Conservation (phyloP, 2,797 vertebrate genomes). For the Toxotes lorentzi region DNA sequence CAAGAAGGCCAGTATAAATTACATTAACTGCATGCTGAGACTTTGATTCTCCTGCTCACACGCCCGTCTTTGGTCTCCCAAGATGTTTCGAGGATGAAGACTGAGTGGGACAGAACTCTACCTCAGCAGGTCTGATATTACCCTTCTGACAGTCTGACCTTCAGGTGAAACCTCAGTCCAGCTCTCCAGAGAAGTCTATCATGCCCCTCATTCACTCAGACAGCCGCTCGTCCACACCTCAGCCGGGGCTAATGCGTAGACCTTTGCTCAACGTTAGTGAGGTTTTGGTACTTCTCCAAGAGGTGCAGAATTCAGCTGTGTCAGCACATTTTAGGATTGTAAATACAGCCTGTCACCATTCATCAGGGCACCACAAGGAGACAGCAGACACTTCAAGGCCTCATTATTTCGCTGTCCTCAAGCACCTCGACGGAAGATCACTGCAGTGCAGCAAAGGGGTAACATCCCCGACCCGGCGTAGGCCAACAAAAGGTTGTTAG, state of each 20-base stretch:
- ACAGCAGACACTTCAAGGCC: slow-evolving; percentile 71
- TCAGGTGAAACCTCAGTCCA: slow-evolving; percentile 56
- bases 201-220: slow-evolving; percentile 50
- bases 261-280: slow-evolving; percentile 62
- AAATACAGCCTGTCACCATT: slow-evolving; percentile 80
- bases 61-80: slow-evolving; percentile 15
- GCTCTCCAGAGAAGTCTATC: slow-evolving; percentile 54
- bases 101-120: slow-evolving; percentile 22
- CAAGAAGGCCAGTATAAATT: slow-evolving; percentile 13
- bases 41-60: slow-evolving; percentile 21
- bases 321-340: slow-evolving; percentile 79
- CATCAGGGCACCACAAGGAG: slow-evolving; percentile 67
- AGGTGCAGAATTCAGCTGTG: slow-evolving; percentile 59
- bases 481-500: slow-evolving; percentile 41
- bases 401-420: slow-evolving; percentile 68
- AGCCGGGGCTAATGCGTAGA: slow-evolving; percentile 27
- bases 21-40: slow-evolving; percentile 22
- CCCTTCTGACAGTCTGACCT: slow-evolving; percentile 64
- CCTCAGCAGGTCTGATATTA: slow-evolving; percentile 51
- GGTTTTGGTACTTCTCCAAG: slow-evolving; percentile 64
- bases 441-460: slow-evolving; percentile 50
- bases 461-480: slow-evolving; percentile 27
- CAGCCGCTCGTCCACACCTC: slow-evolving; percentile 39
- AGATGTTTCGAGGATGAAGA: slow-evolving; percentile 35
- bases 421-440: slow-evolving; percentile 48